A percentile compares a stretch with the other conserved stretches of the same genome.
Conservation (phyloP, 2,113 vertebrate species). For the Hippoglossus stenolepis region DNA sequence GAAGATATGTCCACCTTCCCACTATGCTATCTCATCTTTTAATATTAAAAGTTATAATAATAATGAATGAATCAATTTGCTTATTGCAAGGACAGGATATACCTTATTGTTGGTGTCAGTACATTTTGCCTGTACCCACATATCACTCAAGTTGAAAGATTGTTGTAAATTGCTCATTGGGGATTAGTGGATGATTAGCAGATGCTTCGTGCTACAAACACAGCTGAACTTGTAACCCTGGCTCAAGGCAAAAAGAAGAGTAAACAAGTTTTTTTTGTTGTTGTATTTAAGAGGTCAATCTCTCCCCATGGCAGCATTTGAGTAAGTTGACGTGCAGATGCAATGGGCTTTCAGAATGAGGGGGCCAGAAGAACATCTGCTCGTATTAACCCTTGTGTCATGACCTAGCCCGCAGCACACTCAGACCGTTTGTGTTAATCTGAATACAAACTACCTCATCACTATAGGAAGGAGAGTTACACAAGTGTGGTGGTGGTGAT, state of each 20-base stretch:
- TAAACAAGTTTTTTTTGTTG: slow-evolving; percentile 4
- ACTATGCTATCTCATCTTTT: background rate
- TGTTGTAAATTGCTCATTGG: background rate
- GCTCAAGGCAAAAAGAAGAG: slow-evolving; percentile 4
- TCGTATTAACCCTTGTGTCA: slow-evolving; percentile 31
- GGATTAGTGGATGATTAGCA: slow-evolving; percentile 8
- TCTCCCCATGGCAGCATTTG: background rate
- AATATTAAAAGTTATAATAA: background rate
- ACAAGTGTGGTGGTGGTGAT: slow-evolving; percentile 15
- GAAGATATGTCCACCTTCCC: background rate
- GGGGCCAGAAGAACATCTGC: slow-evolving; percentile 36
- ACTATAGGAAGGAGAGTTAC: slow-evolving; percentile 3
- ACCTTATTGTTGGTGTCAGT: background rate
- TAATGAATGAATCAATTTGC: too few species aligned
- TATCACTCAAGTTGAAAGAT: background rate
- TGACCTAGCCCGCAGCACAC: slow-evolving; percentile 9
- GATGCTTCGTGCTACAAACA: slow-evolving; percentile 2
- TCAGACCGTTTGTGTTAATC: slow-evolving; percentile 18
- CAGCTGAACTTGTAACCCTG: slow-evolving; percentile 18
- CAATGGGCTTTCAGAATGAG: slow-evolving; percentile 8
- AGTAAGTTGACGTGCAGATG: background rate
- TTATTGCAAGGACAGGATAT: too few species aligned
- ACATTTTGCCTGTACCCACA: background rate
- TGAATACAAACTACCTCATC: slow-evolving; percentile 10
- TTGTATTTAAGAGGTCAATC: slow-evolving; percentile 3